These are phyloP conservation scores for Falco cherrug DNA, from an alignment of 2,797 vertebrate species.

Conservation along the genomic window DNA sequence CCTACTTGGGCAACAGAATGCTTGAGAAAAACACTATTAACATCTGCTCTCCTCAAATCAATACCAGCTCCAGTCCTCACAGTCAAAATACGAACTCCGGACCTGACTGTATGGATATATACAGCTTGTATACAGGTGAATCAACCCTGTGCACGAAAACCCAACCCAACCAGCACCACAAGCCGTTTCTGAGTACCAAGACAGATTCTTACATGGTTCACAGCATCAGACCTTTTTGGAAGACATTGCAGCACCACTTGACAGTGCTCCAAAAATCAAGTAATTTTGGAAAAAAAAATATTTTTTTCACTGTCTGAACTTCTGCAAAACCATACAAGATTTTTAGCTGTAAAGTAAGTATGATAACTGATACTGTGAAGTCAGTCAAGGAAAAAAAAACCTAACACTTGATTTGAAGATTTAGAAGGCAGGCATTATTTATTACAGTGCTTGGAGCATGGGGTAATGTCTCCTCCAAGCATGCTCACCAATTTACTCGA, in stretches of 20 bases:
- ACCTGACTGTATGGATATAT: neutral
- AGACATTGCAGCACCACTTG: neutral
- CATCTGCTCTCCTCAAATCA: conserved; percentile 72
- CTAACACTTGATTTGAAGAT: no score
- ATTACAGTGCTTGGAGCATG: no score
- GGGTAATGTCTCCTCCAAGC: no score
- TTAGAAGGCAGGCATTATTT: no score
- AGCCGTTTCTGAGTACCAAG: neutral
- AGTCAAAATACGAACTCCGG: conserved; percentile 18
- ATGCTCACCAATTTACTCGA: no score
- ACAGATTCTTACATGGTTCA: neutral
- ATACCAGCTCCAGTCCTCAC: conserved; percentile 63
- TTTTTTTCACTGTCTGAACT: neutral
- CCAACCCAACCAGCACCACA: neutral
- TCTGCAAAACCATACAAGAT: neutral
- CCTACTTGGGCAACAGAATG: conserved; percentile 64
- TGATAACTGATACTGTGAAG: no score
- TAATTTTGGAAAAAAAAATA: neutral
- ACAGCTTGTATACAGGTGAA: neutral
- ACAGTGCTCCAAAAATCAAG: neutral
- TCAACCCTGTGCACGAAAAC: neutral
- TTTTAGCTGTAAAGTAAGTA: neutral
- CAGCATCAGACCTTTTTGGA: neutral
- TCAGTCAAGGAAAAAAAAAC: no score
- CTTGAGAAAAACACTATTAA: conserved; percentile 66